Base-by-base conservation (phyloP, 30 jellyfish, hydroid and myxozoan species). In the Cassiopea andromeda region DNA sequence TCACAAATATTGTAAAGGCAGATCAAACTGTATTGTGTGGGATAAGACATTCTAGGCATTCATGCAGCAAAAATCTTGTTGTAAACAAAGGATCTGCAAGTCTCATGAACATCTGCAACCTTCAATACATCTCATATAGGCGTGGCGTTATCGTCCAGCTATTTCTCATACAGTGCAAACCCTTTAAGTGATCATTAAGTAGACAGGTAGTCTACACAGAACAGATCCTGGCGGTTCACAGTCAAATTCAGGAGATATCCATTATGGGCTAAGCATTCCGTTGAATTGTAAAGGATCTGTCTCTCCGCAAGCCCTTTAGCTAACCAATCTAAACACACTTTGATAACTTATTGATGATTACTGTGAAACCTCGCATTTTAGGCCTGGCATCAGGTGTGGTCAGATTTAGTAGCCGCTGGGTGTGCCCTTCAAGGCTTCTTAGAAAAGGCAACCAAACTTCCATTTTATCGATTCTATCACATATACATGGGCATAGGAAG, bases 1-100 rank as follows among this genome's bases (percentile, higher is more conserved):
- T 18, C 46, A 5, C 18, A 18, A n/a, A 46, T 45, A 66, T 83
- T 72, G 83, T 47, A 83, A 44, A 14, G 7, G 64, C 16, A 50
- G 75, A 71, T 83, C 49, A 71, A 83, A 18, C 78, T 7, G 59
- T 77, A 83, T 83, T 83, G 91, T 83, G 3, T 49, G 15, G 17
- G 77, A 48, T 69, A 57, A 69, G 64, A 83, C 16, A 67, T 17
- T 27, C 68, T 44, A 48, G 50, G 82, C 84, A 83, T 45, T 71
- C 84, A 69, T 83, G 84, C 84, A 73, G 54, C n/a, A 48, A n/a
- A 68, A 71, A 68, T 69, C 91, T n/a, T 10, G 8, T 83, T 44
- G 13, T 14, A 66, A 47, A 83, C 85, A 83, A 83, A 9, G 80
- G 43, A 83, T 83, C 12, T 83, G 69, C 60, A 19, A 47, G 91